Percentiles rank a stretch among this genome's conserved stretches.
Conservation (phyloP, 2,888 invertebrate species). For the Oligia fasciuncula region DNA sequence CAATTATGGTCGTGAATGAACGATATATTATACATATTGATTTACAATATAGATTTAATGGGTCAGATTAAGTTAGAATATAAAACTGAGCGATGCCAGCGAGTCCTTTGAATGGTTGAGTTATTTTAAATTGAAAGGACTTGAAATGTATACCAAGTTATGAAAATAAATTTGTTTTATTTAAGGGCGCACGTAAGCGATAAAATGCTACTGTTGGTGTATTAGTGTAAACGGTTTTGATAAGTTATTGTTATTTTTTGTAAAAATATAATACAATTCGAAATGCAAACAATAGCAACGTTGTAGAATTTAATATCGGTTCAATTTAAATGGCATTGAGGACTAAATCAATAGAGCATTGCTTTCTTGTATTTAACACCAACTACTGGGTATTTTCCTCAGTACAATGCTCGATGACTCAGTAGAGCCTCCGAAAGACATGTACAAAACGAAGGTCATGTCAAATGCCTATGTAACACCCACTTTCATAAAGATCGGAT, state of each 20-base stretch:
- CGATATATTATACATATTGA: constrained; percentile 70
- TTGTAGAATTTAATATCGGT: constrained; percentile 16
- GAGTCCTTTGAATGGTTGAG: constrained; percentile 40
- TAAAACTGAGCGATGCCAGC: constrained; percentile 51
- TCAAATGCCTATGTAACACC: too few relatives aligned
- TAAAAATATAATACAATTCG: constrained; percentile 10
- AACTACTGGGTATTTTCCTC: not conserved
- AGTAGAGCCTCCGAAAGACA: too few relatives aligned
- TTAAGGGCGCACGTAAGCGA: constrained; percentile 21
- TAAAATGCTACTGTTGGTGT: constrained; percentile 39
- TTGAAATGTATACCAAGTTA: constrained; percentile 28
- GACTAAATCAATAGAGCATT: not conserved
- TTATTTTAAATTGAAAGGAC: constrained; percentile 57
- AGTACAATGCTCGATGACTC: too few relatives aligned
- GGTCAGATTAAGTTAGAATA: constrained; percentile 48
- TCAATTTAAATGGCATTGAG: not conserved
- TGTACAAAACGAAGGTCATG: too few relatives aligned
- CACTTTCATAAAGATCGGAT: too few relatives aligned
- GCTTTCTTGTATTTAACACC: not conserved
- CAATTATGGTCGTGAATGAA: constrained; percentile 75
- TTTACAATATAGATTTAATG: constrained; percentile 66
- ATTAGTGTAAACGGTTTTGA: constrained; percentile 33
- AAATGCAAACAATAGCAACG: constrained; percentile 15
- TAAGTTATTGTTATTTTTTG: constrained; percentile 40
- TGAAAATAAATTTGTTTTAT: constrained; percentile 34